These are phyloP conservation scores for Colaptes auratus DNA, from an alignment of 2,113 vertebrate species.

Conservation along the genomic window DNA sequence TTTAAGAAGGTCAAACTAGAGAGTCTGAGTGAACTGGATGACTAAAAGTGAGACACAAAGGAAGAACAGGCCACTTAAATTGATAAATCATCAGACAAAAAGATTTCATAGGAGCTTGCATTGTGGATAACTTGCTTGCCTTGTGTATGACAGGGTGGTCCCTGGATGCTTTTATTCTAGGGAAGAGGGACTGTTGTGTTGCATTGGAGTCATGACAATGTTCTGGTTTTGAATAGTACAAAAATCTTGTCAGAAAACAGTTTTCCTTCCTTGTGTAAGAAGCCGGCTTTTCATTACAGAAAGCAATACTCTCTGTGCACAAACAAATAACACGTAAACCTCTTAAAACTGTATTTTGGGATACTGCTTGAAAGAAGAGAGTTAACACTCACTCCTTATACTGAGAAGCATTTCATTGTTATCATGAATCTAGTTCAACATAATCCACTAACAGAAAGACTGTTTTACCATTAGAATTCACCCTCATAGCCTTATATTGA, in stretches of 20 bases:
- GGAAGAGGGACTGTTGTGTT: neutral
- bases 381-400: neutral
- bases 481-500: neutral
- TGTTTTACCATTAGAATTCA: neutral
- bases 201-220: neutral
- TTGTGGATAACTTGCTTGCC: neutral
- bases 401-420: neutral
- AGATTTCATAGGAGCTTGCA: neutral
- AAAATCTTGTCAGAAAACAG: neutral
- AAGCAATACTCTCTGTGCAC: neutral
- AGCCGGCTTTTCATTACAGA: neutral
- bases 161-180: neutral
- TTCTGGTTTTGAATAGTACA: neutral
- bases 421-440: neutral
- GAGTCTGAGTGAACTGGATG: neutral
- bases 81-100: neutral
- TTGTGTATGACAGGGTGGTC: neutral
- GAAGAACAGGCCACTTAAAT: neutral
- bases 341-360: neutral
- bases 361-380: neutral
- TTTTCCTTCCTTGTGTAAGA: neutral
- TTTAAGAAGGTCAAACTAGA: slow-evolving; percentile 30
- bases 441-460: neutral
- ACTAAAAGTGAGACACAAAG: slow-evolving; percentile 9
- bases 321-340: neutral